Evolutionary conservation across 1,140 invertebrate species (phyloP).

Genomic region (Diorhabda sublineata): DNA sequence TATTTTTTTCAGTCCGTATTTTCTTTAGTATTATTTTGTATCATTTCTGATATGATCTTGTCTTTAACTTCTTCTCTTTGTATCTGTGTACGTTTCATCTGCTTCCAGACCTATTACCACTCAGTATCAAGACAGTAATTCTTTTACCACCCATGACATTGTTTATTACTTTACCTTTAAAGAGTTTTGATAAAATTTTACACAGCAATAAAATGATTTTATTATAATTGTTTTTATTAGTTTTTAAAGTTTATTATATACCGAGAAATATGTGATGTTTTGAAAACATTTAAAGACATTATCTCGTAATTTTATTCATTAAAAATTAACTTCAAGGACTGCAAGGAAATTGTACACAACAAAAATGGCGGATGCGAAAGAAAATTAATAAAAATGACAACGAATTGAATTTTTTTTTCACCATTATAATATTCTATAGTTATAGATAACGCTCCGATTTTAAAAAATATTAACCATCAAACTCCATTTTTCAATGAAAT

Average conservation of each 20-base stretch:
- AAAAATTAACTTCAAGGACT: not conserved
- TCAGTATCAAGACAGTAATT: slow-evolving; percentile 17
- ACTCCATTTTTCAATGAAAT: too few relatives aligned
- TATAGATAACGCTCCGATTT: too few relatives aligned
- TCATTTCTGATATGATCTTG: too few relatives aligned
- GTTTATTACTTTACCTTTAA: slow-evolving; percentile 28
- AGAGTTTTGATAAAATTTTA: slow-evolving; percentile 28
- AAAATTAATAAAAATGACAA: too few relatives aligned
- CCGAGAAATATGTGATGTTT: slow-evolving; percentile 20
- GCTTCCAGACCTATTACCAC: slow-evolving; percentile 19
- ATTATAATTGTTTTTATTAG: slow-evolving; percentile 28
- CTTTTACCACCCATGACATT: slow-evolving; percentile 28
- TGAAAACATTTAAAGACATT: slow-evolving; percentile 21
- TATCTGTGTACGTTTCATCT: not conserved
- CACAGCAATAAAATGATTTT: slow-evolving; percentile 29
- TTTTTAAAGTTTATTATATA: slow-evolving; percentile 27
- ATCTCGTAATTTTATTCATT: slow-evolving; percentile 11
- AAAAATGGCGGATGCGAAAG: too few relatives aligned
- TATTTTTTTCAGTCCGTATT: too few relatives aligned
- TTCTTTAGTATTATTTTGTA: too few relatives aligned
- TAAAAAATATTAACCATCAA: too few relatives aligned
- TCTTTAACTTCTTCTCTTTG: too few relatives aligned
- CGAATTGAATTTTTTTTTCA: too few relatives aligned
- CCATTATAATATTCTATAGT: too few relatives aligned
- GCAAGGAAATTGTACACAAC: not conserved